These are phyloP conservation scores for Mythimna loreyi DNA, from an alignment of 2,888 invertebrate genomes.

Conservation along the genomic window DNA sequence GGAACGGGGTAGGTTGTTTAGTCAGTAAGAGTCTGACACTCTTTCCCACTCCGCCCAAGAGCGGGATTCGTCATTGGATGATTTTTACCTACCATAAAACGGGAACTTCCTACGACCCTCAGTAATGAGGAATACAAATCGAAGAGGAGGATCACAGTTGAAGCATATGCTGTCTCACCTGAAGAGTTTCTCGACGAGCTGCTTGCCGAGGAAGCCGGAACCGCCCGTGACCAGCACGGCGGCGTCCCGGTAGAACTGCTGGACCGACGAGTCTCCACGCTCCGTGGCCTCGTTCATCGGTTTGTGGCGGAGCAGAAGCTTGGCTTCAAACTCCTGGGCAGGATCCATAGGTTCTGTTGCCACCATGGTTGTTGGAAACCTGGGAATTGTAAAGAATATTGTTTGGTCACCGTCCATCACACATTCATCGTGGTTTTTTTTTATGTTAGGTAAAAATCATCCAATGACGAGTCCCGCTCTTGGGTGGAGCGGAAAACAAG, in stretches of 20 bases:
- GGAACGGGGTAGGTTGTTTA: no score
- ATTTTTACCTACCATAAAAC: no score
- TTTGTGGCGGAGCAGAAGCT: constrained; percentile 27
- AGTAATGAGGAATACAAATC: no score
- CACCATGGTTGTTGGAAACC: constrained; percentile 13
- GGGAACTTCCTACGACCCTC: no score
- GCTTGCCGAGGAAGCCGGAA: constrained; percentile 98
- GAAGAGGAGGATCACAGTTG: background rate
- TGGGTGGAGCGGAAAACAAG: no score
- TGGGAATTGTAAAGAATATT: background rate
- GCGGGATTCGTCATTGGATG: no score
- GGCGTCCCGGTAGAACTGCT: constrained; percentile 45
- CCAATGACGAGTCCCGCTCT: no score
- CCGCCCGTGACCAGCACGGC: constrained; percentile 89
- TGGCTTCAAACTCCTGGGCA: constrained; percentile 31
- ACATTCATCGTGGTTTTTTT: no score
- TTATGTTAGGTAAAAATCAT: no score
- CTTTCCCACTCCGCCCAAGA: no score
- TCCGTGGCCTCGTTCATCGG: constrained; percentile 33
- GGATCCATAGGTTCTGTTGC: constrained; percentile 36
- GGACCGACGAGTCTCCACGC: constrained; percentile 42
- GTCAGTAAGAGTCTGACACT: no score
- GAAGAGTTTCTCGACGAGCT: constrained; percentile 95
- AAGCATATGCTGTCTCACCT: constrained; percentile 33
- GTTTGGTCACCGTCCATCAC: no score